phyloP scores from a whole-genome alignment of 2,113 vertebrate genomes.

The Pelvicachromis taeniatus region DNA sequence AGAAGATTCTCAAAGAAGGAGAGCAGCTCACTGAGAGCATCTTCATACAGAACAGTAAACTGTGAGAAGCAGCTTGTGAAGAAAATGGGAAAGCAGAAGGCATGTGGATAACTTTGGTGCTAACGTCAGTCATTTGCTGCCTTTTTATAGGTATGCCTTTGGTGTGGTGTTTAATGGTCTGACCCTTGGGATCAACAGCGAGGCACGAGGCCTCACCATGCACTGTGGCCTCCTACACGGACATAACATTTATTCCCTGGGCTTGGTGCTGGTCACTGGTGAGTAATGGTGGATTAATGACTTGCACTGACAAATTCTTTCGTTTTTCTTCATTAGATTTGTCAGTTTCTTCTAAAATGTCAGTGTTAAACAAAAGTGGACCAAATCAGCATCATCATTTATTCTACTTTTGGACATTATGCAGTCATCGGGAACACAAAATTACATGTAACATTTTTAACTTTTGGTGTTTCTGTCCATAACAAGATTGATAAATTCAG shows the following conservation, averaged over 20 bases:
- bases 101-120: fast-evolving
- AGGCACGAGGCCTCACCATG: slow-evolving; percentile 76
- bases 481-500: background rate
- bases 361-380: background rate
- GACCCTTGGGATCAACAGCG: slow-evolving; percentile 76
- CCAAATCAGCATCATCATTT: background rate
- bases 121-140: background rate
- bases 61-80: slow-evolving; percentile 64
- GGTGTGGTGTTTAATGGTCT: slow-evolving; percentile 89
- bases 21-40: slow-evolving; percentile 88
- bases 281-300: background rate
- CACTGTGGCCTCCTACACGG: slow-evolving; percentile 92
- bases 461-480: background rate
- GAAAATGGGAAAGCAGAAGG: background rate
- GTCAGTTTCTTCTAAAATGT: background rate
- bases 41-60: slow-evolving; percentile 93
- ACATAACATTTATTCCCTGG: slow-evolving; percentile 86
- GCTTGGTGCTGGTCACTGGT: slow-evolving; percentile 87
- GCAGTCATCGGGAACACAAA: background rate
- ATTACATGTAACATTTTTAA: background rate
- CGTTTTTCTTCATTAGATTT: background rate
- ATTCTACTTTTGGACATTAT: background rate
- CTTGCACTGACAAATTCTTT: background rate
- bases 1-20: slow-evolving; percentile 96
- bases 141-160: slow-evolving; percentile 70